Evolutionary conservation across 1,140 invertebrate species (phyloP), one percentile per base, ranked within the genome.

Genomic region (Zaprionus africanus): DNA sequence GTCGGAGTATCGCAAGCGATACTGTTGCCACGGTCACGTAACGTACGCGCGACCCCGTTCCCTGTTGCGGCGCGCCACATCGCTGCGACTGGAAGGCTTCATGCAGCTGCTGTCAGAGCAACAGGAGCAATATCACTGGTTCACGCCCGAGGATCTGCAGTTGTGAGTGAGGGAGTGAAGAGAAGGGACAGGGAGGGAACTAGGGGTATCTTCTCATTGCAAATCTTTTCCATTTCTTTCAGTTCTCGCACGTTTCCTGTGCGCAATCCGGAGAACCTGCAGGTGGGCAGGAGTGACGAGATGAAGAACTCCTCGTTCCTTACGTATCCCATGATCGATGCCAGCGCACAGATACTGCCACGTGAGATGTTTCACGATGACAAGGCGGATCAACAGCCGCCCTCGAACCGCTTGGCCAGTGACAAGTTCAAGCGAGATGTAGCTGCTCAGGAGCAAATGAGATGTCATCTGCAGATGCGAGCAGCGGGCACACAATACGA

Each of bases 271-370:
- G 83, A 90, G 80, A 91, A 79, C 61, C 61, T 91, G 49, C 81
- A 76, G 61, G 36, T 92, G 34, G 63, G 65, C 26, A 76, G 73
- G 13, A 65, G 7, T 2, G n/a, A 49, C 62, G 59, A 24, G 26
- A 91, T 91, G 91, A 91, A 91, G 49, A 92, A 85, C 72, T 92
- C 91, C 41, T 92, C 91, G 11, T 92, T 73, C 63, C 81, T 92
- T 4, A 76, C 70, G 6, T 78, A 87, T 53, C 91, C 91, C 34
- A 85, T 91, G 85, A 57, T 92, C 38, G 90, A 92, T 56, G 76
- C 81, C 11, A 70, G 86, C n/a, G 63, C 81, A 15, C 81, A 91
- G 53, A 92, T 92, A 41, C 46, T 92, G 66, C 91, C 91, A 0
- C 66, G 90, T 4, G 79, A 92, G 76, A 72, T 76, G 46, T 92